Conservation (phyloP, 2,113 vertebrate genomes). For the Tachysurus vachellii region DNA sequence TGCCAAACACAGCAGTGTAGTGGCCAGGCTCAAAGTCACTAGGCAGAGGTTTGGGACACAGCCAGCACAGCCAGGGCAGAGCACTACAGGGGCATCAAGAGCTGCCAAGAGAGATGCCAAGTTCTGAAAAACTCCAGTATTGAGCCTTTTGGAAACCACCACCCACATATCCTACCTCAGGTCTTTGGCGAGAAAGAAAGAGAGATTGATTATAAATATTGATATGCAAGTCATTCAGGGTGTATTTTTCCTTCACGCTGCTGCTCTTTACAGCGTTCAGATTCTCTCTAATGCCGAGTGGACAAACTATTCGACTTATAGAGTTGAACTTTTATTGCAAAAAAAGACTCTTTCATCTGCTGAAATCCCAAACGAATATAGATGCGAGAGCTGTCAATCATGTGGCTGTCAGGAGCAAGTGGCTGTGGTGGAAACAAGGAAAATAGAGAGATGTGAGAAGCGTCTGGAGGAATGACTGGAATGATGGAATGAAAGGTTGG, state of each 20-base stretch:
- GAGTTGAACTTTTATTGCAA: background rate
- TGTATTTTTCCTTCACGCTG: background rate
- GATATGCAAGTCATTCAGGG: background rate
- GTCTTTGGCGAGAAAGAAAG: background rate
- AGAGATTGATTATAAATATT: background rate
- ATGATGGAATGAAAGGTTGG: background rate
- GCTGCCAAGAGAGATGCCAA: constrained; percentile 44
- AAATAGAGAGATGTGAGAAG: background rate
- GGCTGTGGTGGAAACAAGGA: background rate
- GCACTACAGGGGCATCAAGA: constrained; percentile 32
- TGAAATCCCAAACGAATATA: background rate
- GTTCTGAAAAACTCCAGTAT: constrained; percentile 32
- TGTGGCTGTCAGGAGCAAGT: background rate
- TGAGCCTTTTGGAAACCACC: background rate
- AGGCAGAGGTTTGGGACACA: constrained; percentile 49
- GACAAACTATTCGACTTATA: background rate
- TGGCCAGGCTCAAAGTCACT: constrained; percentile 46
- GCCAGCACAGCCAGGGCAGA: constrained; percentile 35
- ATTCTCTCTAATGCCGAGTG: background rate
- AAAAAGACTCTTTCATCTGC: background rate
- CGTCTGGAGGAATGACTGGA: background rate
- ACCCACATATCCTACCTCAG: constrained; percentile 5
- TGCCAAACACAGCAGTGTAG: constrained; percentile 44
- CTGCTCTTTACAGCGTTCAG: too few relatives aligned
- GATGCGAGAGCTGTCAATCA: background rate